Evolutionary conservation across 2,888 invertebrate genomes (phyloP).

Genomic region (Chrysodeixis includens): DNA sequence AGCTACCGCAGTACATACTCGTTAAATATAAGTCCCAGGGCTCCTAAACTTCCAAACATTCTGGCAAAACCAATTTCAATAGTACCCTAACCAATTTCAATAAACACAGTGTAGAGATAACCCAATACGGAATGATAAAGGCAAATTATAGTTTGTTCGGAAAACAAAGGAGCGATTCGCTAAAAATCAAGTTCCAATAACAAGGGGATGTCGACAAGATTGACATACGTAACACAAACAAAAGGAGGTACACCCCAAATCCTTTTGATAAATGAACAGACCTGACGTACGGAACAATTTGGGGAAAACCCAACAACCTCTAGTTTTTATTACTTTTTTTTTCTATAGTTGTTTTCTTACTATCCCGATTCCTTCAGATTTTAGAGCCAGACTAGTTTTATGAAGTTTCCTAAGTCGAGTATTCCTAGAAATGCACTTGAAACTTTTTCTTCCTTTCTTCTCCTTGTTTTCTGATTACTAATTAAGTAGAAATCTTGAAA

Average conservation of each 20-base stretch:
- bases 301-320: slow-evolving; percentile 28
- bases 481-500: slow-evolving; percentile 37
- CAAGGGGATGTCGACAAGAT: slow-evolving; percentile 15
- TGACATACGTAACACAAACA: slow-evolving; percentile 20
- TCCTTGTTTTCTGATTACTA: slow-evolving; percentile 31
- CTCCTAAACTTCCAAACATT: slow-evolving; percentile 5
- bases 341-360: slow-evolving; percentile 23
- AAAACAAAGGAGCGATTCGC: slow-evolving; percentile 25
- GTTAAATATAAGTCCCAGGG: slow-evolving; percentile 4
- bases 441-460: slow-evolving; percentile 19
- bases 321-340: slow-evolving; percentile 46
- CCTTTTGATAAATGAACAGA: slow-evolving; percentile 36
- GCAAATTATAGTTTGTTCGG: slow-evolving; percentile 2
- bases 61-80: slow-evolving; percentile 3
- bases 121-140: slow-evolving; percentile 9
- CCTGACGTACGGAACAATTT: slow-evolving; percentile 43
- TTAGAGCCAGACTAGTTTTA: slow-evolving; percentile 21
- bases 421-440: slow-evolving; percentile 41
- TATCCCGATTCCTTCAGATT: slow-evolving; percentile 38
- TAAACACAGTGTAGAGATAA: not conserved
- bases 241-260: slow-evolving; percentile 29
- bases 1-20: slow-evolving; percentile 1
- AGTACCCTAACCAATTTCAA: slow-evolving; percentile 3
- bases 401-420: slow-evolving; percentile 35
- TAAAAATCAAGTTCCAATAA: slow-evolving; percentile 19